A percentile compares a stretch with the other conserved stretches of the same genome.
phyloP scores from a whole-genome alignment of 2,113 vertebrate species.

The Takifugu flavidus region DNA sequence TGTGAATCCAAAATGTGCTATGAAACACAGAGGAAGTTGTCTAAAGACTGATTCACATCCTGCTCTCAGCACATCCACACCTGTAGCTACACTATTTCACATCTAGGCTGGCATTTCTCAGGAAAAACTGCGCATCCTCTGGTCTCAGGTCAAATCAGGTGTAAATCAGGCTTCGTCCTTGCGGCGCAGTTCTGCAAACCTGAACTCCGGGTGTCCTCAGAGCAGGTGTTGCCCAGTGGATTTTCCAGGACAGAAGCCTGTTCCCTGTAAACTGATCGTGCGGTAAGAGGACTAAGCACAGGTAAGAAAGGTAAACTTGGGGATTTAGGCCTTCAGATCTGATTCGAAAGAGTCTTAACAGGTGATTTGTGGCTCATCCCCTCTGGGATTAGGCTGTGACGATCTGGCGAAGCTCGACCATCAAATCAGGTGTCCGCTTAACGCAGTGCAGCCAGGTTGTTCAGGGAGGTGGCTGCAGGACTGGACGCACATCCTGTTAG shows the following conservation, averaged over 20 bases:
- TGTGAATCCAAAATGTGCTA: no score
- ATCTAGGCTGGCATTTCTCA: slow-evolving; percentile 3
- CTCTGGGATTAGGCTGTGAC: slow-evolving; percentile 75
- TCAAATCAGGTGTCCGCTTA: slow-evolving; percentile 68
- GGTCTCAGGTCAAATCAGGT: slow-evolving; percentile 22
- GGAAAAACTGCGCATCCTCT: neutral
- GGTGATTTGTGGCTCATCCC: slow-evolving; percentile 88
- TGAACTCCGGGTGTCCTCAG: slow-evolving; percentile 55
- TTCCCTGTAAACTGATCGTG: slow-evolving; percentile 69
- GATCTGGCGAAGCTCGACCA: slow-evolving; percentile 72
- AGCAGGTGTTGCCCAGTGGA: slow-evolving; percentile 48
- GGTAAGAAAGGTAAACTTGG: slow-evolving; percentile 79
- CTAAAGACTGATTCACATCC: no score
- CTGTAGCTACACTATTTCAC: slow-evolving; percentile 3
- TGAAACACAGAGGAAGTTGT: no score
- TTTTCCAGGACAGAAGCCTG: slow-evolving; percentile 57
- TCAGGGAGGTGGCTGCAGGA: slow-evolving; percentile 38
- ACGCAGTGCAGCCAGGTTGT: slow-evolving; percentile 45
- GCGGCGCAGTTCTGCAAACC: slow-evolving; percentile 34
- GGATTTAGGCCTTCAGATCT: slow-evolving; percentile 79
- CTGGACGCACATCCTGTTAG: slow-evolving; percentile 53
- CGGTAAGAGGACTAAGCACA: slow-evolving; percentile 74
- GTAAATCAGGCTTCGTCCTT: slow-evolving; percentile 28
- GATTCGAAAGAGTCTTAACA: slow-evolving; percentile 84
- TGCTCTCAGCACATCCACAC: neutral